phyloP scores from a whole-genome alignment of 2,888 invertebrate species.

The Acrobasis suavella region DNA sequence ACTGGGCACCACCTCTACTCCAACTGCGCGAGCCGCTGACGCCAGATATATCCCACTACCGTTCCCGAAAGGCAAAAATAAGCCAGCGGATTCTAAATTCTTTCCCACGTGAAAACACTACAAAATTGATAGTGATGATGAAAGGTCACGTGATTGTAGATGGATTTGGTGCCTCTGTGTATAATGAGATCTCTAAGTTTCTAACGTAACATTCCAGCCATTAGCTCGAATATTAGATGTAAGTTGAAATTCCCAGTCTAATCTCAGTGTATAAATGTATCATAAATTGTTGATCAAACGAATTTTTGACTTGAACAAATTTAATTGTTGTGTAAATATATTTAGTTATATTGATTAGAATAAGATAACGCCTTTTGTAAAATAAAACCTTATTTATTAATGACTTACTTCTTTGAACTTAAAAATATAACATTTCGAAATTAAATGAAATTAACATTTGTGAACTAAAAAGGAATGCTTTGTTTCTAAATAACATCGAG shows the following conservation, averaged over 20 bases:
- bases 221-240: constrained; percentile 11
- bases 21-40: constrained; percentile 37
- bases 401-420: constrained; percentile 30
- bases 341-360: constrained; percentile 51
- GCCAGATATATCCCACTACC: constrained; percentile 61
- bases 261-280: constrained; percentile 28
- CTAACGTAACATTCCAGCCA: not conserved
- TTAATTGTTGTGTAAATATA: constrained; percentile 62
- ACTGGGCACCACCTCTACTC: constrained; percentile 35
- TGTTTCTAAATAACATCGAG: constrained; percentile 9
- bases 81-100: constrained; percentile 37
- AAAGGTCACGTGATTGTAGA: not conserved
- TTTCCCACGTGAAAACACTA: constrained; percentile 35
- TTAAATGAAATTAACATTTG: constrained; percentile 11
- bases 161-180: constrained; percentile 5
- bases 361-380: constrained; percentile 63
- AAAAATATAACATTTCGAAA: constrained; percentile 24
- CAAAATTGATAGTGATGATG: constrained; percentile 1
- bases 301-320: constrained; percentile 24
- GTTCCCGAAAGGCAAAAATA: constrained; percentile 44
- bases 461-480: constrained; percentile 26
- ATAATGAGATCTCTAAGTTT: constrained; percentile 19
- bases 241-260: constrained; percentile 22
- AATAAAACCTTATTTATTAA: constrained; percentile 78
- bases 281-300: constrained; percentile 22